phyloP scores from a whole-genome alignment of 2,113 vertebrate genomes.

The Peromyscus leucopus region DNA sequence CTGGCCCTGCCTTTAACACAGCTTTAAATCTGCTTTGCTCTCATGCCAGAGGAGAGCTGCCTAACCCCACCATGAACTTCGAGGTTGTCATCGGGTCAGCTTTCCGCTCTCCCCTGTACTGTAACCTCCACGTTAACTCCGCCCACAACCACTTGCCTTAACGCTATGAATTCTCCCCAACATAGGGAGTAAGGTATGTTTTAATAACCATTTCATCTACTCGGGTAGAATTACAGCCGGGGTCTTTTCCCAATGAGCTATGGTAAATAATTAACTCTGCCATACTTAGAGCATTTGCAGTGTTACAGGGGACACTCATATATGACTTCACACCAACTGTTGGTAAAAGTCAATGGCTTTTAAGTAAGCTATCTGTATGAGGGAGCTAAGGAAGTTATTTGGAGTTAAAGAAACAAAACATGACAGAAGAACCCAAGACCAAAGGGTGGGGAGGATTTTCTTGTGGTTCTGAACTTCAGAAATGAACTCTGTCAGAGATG shows the following conservation, averaged over 20 bases:
- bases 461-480: neutral
- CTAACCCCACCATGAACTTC: neutral
- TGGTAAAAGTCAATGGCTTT: neutral
- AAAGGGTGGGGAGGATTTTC: neutral
- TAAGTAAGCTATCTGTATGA: neutral
- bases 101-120: neutral
- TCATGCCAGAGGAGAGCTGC: neutral
- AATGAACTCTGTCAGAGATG: neutral
- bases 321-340: constrained; percentile 5
- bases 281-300: neutral
- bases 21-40: neutral
- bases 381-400: constrained; percentile 7
- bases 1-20: neutral
- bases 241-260: constrained; percentile 30
- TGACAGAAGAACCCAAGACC: neutral
- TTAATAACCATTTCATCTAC: constrained; percentile 5
- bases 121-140: neutral
- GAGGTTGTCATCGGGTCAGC: neutral
- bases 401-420: neutral
- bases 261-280: neutral
- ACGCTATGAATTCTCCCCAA: neutral
- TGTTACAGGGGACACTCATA: neutral
- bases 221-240: neutral
- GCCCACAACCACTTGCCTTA: neutral
- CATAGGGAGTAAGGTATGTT: neutral